Percentiles rank a stretch among this genome's conserved stretches.
Conservation (phyloP, 2,888 invertebrate genomes). For the Priocnemis perturbator region DNA sequence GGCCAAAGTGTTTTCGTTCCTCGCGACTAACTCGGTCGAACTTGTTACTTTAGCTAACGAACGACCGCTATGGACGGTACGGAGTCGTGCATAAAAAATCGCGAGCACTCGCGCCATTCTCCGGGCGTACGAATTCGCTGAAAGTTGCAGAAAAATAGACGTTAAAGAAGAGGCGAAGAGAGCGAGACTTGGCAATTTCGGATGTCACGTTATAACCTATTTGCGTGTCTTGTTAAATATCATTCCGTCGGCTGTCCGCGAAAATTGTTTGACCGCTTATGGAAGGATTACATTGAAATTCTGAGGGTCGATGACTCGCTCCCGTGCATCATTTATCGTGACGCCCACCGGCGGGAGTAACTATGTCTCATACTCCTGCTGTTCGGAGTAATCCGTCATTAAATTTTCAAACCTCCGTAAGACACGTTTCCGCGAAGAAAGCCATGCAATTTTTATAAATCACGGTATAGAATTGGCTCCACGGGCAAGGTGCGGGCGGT, state of each 20-base stretch:
- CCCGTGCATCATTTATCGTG: constrained; percentile 24
- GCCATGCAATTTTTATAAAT: constrained; percentile 22
- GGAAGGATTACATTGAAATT: not conserved
- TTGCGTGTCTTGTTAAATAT: too few species aligned
- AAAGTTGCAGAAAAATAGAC: too few species aligned
- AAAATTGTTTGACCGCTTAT: not conserved
- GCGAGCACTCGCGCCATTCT: too few species aligned
- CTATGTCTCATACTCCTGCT: constrained; percentile 5
- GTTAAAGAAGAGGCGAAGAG: too few species aligned
- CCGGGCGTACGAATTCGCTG: too few species aligned
- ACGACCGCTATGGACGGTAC: too few species aligned
- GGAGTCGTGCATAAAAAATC: too few species aligned
- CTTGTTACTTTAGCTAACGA: too few species aligned
- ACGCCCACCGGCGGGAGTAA: constrained; percentile 7
- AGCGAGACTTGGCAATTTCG: too few species aligned
- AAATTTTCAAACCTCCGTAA: constrained; percentile 24
- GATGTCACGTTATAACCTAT: too few species aligned
- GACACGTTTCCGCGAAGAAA: constrained; percentile 20
- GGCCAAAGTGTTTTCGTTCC: too few species aligned
- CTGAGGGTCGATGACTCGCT: constrained; percentile 19
- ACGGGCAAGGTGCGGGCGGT: not conserved
- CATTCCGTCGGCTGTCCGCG: not conserved
- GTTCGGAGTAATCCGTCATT: constrained; percentile 20
- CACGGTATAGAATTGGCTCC: constrained; percentile 23
- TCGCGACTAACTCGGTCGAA: too few species aligned